Percentiles rank a stretch among this genome's conserved stretches.
Conservation (phyloP, 37 sponge, comb jelly and placozoan species). For the Lycopodina hypogea region DNA sequence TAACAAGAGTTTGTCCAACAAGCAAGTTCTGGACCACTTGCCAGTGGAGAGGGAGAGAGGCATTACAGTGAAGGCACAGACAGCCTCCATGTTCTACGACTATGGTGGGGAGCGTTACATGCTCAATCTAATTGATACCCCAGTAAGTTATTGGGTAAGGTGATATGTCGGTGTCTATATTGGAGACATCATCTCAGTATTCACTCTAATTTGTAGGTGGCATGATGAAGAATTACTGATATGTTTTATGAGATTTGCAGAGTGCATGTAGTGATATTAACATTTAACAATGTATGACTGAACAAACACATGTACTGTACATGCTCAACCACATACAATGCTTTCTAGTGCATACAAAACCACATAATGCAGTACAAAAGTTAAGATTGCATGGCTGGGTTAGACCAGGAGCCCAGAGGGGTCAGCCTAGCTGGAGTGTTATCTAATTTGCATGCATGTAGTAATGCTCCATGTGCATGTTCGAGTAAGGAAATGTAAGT, state of each 20-base stretch:
- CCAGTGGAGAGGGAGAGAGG: slow-evolving; percentile 96
- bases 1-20: slow-evolving; percentile 7
- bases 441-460: too few species aligned
- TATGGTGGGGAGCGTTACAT: slow-evolving; percentile 60
- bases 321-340: too few species aligned
- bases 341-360: too few species aligned
- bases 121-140: slow-evolving; percentile 96
- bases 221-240: not conserved
- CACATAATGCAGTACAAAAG: too few species aligned
- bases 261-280: too few species aligned
- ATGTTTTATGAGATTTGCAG: not conserved
- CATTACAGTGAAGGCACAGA: slow-evolving; percentile 97
- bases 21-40: slow-evolving; percentile 87
- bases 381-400: too few species aligned
- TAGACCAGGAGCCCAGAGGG: too few species aligned
- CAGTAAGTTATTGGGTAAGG: slow-evolving; percentile 65
- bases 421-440: too few species aligned
- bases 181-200: not conserved
- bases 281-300: too few species aligned
- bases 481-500: too few species aligned
- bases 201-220: not conserved
- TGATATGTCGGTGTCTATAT: not conserved
- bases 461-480: too few species aligned
- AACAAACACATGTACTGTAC: too few species aligned
- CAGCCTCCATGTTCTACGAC: slow-evolving; percentile 72